Conservation (phyloP, 2,888 invertebrate genomes). For the Drosophila histrio region DNA sequence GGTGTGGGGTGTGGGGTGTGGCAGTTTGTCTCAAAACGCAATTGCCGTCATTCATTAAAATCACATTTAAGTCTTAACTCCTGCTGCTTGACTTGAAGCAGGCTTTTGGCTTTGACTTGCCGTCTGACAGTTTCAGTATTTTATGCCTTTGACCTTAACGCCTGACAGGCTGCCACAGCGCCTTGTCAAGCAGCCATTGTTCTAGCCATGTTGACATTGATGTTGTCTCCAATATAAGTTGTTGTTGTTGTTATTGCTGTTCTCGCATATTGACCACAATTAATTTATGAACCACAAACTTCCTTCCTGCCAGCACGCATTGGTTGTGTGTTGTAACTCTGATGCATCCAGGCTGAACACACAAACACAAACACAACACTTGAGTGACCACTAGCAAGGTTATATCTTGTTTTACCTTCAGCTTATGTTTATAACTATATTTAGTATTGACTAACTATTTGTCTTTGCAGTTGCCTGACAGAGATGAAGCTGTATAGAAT, state of each 20-base stretch:
- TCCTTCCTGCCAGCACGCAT: conserved; percentile 71
- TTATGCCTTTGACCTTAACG: conserved; percentile 76
- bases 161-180: conserved; percentile 49
- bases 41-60: conserved; percentile 52
- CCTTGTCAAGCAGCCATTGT: conserved; percentile 53
- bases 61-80: conserved; percentile 5
- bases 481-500: conserved; percentile 59
- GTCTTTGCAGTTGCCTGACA: conserved; percentile 58
- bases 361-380: conserved; percentile 49
- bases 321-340: conserved; percentile 48
- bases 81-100: conserved; percentile 6
- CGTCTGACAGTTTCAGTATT: conserved; percentile 55
- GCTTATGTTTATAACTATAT: conserved; percentile 46
- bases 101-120: conserved; percentile 16
- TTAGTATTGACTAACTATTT: conserved; percentile 49
- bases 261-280: conserved; percentile 70
- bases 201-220: conserved; percentile 56
- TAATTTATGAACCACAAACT: conserved; percentile 78
- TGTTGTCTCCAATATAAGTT: conserved; percentile 23
- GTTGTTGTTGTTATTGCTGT: conserved; percentile 9
- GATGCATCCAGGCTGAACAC: conserved; percentile 54
- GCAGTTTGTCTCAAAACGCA: not conserved
- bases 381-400: conserved; percentile 74
- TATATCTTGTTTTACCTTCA: conserved; percentile 32
- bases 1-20: not conserved